Evolutionary conservation across 2,888 invertebrate species (phyloP), one percentile per base, ranked within the genome.

Genomic region (Microplitis deprimator): DNA sequence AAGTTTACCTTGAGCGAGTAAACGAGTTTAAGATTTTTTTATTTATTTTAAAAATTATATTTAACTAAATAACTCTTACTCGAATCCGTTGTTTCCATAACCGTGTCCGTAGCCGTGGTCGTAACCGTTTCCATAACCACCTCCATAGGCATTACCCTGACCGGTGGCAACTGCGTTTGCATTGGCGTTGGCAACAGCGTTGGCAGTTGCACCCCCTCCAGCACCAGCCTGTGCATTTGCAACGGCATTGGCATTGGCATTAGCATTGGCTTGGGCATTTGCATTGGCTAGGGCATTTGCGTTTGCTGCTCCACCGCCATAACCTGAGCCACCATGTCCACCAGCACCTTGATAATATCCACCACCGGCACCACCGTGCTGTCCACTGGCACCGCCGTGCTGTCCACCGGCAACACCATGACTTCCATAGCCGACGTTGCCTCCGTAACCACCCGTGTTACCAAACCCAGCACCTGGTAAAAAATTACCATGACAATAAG

Each of bases 201-300:
- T 73, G 6, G 75, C 64, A 70, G 75, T 77, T 68, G 72, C 77
- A 60, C 62, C 64, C 5, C 68, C 65, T 20, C 29, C 75, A 0
- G 84, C 84, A 16, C 79, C 65, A 3, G 79, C 78, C 3, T 50
- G 8, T 6, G 50, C 50, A 6, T 78, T 81, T 1, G 82, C 81
- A 50, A 69, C 81, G 1, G 84, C 84, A 62, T 76, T 82, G 6
- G 82, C 81, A 5, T n/a, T 41, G 50, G 78, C 82, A 29, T 76
- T 76, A 13, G 68, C 74, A 67, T 67, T 62, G 59, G 71, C 20
- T 1, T 20, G 1, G 1, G 20, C 73, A 59, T 65, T 39, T 0
- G 76, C 78, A 67, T 77, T 72, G 29, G 29, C 29, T 29, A 29
- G 29, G 6, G 78, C 72, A 60, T 69, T 75, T 5, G 67, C 76